A percentile compares a stretch with the other conserved stretches of the same genome.
Conservation (phyloP, 2,888 invertebrate species). For the Thalpophila matura region DNA sequence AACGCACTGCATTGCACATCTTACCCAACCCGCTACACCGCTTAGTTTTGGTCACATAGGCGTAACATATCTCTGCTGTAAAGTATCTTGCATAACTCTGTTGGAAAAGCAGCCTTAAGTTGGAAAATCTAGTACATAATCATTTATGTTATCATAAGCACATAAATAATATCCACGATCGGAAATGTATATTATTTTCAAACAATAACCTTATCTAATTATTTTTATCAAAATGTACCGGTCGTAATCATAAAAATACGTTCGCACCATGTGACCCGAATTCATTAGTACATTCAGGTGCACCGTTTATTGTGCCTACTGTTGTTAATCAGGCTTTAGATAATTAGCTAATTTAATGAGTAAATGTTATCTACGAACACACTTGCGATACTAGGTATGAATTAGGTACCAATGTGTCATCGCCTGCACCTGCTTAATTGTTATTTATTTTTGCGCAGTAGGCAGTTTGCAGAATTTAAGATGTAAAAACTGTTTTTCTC, state of each 20-base stretch:
- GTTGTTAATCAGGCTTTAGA: constrained; percentile 47
- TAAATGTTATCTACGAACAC: constrained; percentile 40
- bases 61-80: too few relatives aligned
- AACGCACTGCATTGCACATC: too few relatives aligned
- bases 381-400: constrained; percentile 36
- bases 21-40: too few relatives aligned
- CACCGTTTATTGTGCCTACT: constrained; percentile 50
- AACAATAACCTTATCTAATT: constrained; percentile 49
- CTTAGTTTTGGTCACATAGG: too few relatives aligned
- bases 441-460: constrained; percentile 37
- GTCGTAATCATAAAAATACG: constrained; percentile 19
- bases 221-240: constrained; percentile 47
- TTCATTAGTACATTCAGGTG: constrained; percentile 67
- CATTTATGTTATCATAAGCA: not conserved
- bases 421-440: constrained; percentile 34
- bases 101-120: too few relatives aligned
- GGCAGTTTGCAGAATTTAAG: constrained; percentile 20
- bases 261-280: constrained; percentile 60
- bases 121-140: not conserved
- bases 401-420: constrained; percentile 41
- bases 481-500: too few relatives aligned
- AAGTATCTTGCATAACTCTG: too few relatives aligned
- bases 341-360: constrained; percentile 32
- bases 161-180: constrained; percentile 5
- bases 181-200: constrained; percentile 36